Conservation (phyloP, 1,140 invertebrate species). For the Goniozus legneri region DNA sequence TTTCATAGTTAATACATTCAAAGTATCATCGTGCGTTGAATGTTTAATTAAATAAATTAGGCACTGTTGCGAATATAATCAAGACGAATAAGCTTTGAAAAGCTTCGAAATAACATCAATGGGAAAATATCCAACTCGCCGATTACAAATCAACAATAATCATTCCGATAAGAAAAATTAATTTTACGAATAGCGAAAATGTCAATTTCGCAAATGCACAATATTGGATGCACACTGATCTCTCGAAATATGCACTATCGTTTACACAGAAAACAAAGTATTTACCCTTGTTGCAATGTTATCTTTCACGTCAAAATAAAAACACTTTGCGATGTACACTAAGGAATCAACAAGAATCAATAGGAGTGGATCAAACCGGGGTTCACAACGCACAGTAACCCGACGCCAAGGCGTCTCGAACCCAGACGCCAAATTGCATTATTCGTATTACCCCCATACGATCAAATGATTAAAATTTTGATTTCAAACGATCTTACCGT, state of each 20-base stretch:
- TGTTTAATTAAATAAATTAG: background rate
- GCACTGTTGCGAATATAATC: background rate
- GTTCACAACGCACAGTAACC: conserved; percentile 32
- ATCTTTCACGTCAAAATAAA: background rate
- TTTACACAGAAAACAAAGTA: conserved; percentile 2
- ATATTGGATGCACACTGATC: background rate
- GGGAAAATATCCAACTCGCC: too few relatives aligned
- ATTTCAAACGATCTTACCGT: too few relatives aligned
- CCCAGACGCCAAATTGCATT: conserved; percentile 26
- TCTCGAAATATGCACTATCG: background rate
- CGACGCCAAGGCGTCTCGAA: conserved; percentile 24
- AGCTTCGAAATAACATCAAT: background rate
- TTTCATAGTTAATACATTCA: background rate
- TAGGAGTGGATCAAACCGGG: conserved; percentile 32
- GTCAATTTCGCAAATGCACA: background rate
- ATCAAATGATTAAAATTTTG: too few relatives aligned
- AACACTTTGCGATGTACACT: conserved; percentile 11
- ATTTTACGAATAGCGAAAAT: background rate
- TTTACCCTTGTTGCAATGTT: conserved; percentile 7
- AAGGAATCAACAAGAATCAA: conserved; percentile 35
- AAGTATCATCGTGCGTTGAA: background rate
- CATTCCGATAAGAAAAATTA: background rate
- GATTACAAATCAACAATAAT: background rate
- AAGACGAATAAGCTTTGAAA: background rate
- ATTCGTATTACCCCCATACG: too few relatives aligned